These are phyloP conservation scores for Cynodonichthys magdalenae DNA, from an alignment of 2,797 vertebrate species.

Conservation along the genomic window DNA sequence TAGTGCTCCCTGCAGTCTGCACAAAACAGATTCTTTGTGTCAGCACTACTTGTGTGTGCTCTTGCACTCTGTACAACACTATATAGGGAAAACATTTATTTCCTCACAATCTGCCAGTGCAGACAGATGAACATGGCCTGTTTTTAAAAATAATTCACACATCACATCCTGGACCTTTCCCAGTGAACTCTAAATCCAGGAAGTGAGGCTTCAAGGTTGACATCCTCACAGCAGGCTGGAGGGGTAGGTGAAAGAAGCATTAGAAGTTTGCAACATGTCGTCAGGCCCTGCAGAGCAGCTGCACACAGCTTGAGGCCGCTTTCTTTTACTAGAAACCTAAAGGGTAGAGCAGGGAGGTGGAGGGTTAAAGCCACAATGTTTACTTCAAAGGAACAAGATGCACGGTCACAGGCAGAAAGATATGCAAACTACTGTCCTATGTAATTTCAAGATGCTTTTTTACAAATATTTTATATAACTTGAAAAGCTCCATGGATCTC, in stretches of 20 bases:
- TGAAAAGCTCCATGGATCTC: not conserved
- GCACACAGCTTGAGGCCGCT: constrained; percentile 79
- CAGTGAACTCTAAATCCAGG: constrained; percentile 67
- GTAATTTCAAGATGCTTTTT: not conserved
- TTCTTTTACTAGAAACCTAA: constrained; percentile 43
- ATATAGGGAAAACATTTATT: constrained; percentile 12
- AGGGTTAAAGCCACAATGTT: constrained; percentile 37
- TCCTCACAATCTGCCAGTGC: constrained; percentile 17
- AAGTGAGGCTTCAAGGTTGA: constrained; percentile 62
- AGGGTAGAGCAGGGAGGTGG: constrained; percentile 32
- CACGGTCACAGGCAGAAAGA: constrained; percentile 6
- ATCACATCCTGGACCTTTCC: constrained; percentile 54
- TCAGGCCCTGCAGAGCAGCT: constrained; percentile 77
- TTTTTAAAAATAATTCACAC: constrained; percentile 58
- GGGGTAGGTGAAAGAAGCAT: constrained; percentile 49
- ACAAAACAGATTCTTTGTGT: constrained; percentile 44
- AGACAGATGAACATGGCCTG: constrained; percentile 36
- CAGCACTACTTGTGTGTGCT: constrained; percentile 32
- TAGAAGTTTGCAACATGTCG: constrained; percentile 72
- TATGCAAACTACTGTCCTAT: not conserved
- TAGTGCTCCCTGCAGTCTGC: constrained; percentile 50
- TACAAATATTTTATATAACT: constrained; percentile 8
- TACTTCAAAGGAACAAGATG: constrained; percentile 38
- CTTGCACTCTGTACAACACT: constrained; percentile 20
- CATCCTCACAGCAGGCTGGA: constrained; percentile 51